phyloP scores from a whole-genome alignment of 2,113 vertebrate species.

The Opisthocomus hoazin region DNA sequence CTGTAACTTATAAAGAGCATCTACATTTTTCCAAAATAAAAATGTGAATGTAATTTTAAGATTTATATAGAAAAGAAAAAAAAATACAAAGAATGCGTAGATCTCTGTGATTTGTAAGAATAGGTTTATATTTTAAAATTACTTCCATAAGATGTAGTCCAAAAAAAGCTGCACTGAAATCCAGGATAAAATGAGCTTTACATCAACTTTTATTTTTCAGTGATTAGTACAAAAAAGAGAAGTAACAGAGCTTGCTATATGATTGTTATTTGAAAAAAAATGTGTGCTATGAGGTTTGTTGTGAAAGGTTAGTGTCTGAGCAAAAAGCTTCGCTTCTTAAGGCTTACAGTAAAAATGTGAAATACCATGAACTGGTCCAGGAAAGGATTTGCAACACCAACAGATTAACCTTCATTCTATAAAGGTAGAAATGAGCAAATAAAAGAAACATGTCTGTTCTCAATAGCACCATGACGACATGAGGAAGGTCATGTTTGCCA shows the following conservation, averaged over 20 bases:
- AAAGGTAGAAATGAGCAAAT: not conserved
- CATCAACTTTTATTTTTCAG: not conserved
- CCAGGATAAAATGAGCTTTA: not conserved
- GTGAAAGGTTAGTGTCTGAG: not conserved
- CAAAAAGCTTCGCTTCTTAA: not conserved
- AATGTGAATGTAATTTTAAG: not conserved
- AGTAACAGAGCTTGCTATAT: not conserved
- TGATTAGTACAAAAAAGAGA: not conserved
- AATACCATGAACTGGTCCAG: not conserved
- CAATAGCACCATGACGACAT: not conserved
- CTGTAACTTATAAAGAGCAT: not conserved
- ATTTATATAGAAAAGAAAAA: not conserved
- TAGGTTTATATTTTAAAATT: not conserved
- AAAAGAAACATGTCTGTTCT: not conserved
- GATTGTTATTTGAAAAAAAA: not conserved
- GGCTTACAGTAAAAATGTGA: not conserved
- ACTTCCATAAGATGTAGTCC: not conserved
- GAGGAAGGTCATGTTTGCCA: not conserved
- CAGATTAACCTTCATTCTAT: not conserved
- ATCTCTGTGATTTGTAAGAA: not conserved
- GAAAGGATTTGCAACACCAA: not conserved
- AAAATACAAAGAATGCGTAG: not conserved
- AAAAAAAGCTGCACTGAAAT: not conserved
- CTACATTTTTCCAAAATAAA: not conserved
- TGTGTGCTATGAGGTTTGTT: not conserved